Evolutionary conservation across 2,113 vertebrate genomes (phyloP).

Genomic region (Aix galericulata): DNA sequence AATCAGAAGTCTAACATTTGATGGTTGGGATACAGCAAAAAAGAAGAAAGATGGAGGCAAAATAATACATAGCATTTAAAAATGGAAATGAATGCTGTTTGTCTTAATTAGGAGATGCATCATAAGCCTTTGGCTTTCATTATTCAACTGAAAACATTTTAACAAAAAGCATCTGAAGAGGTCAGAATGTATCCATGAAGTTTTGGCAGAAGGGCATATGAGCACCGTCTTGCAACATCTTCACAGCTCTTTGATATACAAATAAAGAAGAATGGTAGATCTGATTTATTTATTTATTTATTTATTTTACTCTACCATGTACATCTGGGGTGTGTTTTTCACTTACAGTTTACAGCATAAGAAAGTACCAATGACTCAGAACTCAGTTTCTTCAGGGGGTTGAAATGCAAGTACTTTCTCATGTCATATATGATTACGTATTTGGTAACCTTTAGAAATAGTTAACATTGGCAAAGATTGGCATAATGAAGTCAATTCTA

Average conservation of each 20-base stretch:
- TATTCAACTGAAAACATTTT: conserved; percentile 49
- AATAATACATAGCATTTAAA: conserved; percentile 59
- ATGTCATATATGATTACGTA: conserved; percentile 51
- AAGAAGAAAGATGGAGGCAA: conserved; percentile 55
- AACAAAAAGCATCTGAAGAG: conserved; percentile 60
- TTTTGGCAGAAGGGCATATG: conserved; percentile 33
- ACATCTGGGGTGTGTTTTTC: conserved; percentile 16
- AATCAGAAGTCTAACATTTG: conserved; percentile 66
- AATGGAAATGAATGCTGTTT: conserved; percentile 59
- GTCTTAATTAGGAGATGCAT: conserved; percentile 66
- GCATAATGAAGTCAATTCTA: conserved; percentile 60
- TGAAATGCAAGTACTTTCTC: conserved; percentile 68
- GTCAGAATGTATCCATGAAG: conserved; percentile 49
- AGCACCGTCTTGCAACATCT: conserved; percentile 15
- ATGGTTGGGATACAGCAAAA: conserved; percentile 33
- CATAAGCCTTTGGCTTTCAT: conserved; percentile 56
- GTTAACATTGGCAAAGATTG: conserved; percentile 73
- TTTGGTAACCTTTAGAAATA: conserved; percentile 76
- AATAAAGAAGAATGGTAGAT: conserved; percentile 28
- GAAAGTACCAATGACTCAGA: conserved; percentile 64
- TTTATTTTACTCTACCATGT: not conserved
- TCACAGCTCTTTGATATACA: conserved; percentile 9
- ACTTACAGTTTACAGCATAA: conserved; percentile 67
- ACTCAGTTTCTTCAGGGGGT: conserved; percentile 56
- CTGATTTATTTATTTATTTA: not conserved